Conservation (phyloP, 1,140 invertebrate species). For the Drosophila subobscura region DNA sequence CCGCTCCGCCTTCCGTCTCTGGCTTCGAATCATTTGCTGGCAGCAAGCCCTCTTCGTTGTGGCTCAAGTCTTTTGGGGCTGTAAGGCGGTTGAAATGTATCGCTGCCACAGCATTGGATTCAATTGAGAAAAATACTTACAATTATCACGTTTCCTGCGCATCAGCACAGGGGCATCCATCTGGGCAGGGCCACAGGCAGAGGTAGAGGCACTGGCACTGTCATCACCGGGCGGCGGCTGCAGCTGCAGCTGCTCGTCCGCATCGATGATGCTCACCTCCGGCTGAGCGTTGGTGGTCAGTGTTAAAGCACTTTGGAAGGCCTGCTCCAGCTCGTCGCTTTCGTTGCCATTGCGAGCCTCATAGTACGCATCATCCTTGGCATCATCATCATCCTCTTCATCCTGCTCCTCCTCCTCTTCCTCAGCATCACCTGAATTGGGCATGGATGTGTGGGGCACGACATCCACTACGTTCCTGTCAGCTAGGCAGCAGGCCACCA, state of each 20-base stretch:
- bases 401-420: constrained; percentile 35
- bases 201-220: constrained; percentile 6
- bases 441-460: constrained; percentile 14
- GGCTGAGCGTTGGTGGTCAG: constrained; percentile 65
- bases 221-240: not conserved
- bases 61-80: constrained; percentile 52
- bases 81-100: constrained; percentile 10
- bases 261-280: constrained; percentile 55
- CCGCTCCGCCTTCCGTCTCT: constrained; percentile 10
- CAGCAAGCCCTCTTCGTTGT: constrained; percentile 23
- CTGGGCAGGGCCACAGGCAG: not conserved
- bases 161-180: not conserved
- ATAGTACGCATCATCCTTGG: constrained; percentile 63
- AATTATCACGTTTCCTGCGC: constrained; percentile 17
- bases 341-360: constrained; percentile 68
- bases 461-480: constrained; percentile 29
- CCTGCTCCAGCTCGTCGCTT: constrained; percentile 69
- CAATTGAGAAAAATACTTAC: constrained; percentile 1
- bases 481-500: constrained; percentile 29
- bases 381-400: constrained; percentile 56
- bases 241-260: constrained; percentile 14
- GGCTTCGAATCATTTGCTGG: no score
- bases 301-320: constrained; percentile 68
- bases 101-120: not conserved
- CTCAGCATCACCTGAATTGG: constrained; percentile 11